Conservation (phyloP, 2,797 vertebrate genomes). For the Xenops minutus region DNA sequence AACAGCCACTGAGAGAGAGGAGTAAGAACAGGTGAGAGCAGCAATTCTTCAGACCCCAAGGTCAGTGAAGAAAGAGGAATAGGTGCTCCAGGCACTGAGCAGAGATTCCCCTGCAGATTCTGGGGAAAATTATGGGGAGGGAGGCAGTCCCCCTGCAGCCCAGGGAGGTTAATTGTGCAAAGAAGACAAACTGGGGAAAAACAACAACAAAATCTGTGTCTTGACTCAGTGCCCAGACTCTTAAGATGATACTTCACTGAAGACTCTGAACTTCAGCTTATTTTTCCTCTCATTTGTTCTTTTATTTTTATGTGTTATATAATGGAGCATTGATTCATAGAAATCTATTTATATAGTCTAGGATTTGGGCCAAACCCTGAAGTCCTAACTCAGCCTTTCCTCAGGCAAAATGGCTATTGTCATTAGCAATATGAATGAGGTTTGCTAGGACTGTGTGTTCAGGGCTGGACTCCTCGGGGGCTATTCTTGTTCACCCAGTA, state of each 20-base stretch:
- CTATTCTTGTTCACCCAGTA: not conserved
- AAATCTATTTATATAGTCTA: constrained; percentile 59
- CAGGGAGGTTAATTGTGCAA: not conserved
- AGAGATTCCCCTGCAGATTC: not conserved
- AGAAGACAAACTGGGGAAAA: constrained; percentile 23
- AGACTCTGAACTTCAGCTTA: constrained; percentile 63
- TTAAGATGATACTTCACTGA: constrained; percentile 55
- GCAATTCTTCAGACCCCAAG: not conserved
- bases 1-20: not conserved
- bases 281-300: constrained; percentile 60
- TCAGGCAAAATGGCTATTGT: constrained; percentile 32
- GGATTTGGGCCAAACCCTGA: constrained; percentile 46
- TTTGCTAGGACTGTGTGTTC: not conserved
- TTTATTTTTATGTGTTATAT: constrained; percentile 65
- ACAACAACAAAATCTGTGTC: not conserved
- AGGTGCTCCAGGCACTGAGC: not conserved
- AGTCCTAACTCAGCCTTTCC: constrained; percentile 36
- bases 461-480: not conserved
- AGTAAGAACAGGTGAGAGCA: not conserved
- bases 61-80: not conserved
- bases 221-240: constrained; percentile 64
- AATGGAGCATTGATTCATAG: constrained; percentile 63
- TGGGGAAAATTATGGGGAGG: not conserved
- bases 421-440: constrained; percentile 22
- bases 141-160: not conserved